A percentile compares a stretch with the other conserved stretches of the same genome.
These are phyloP conservation scores for Columba janthina DNA, from an alignment of 2,113 vertebrate genomes.

Conservation along the genomic window DNA sequence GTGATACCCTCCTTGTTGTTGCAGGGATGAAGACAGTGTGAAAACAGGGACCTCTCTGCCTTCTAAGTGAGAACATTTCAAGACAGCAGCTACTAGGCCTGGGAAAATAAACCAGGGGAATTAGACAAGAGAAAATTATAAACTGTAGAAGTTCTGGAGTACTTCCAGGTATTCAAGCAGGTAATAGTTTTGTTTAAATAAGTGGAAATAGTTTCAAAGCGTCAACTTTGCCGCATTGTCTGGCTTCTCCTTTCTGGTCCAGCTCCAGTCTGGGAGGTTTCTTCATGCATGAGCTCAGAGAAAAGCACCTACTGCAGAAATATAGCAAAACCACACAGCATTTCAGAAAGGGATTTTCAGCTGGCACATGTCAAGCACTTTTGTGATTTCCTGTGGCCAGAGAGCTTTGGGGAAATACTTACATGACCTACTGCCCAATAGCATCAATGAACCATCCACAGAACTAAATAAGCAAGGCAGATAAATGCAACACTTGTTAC, in stretches of 20 bases:
- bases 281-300: background rate
- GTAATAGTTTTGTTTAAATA: constrained; percentile 62
- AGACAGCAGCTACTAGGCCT: background rate
- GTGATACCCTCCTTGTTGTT: background rate
- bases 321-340: background rate
- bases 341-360: background rate
- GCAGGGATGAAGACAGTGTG: background rate
- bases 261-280: constrained; percentile 36
- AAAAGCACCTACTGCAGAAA: constrained; percentile 7
- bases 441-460: background rate
- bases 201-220: constrained; percentile 58
- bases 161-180: constrained; percentile 66
- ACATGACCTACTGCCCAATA: background rate
- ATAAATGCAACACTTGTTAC: background rate
- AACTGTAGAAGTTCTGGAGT: constrained; percentile 54
- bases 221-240: constrained; percentile 42
- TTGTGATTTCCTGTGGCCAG: background rate
- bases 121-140: constrained; percentile 38
- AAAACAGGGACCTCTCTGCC: background rate
- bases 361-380: background rate
- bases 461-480: background rate
- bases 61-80: background rate
- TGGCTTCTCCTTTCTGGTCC: constrained; percentile 40
- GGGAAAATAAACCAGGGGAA: constrained; percentile 17
- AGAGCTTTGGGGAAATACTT: background rate